Evolutionary conservation across 2,113 vertebrate genomes (phyloP).

Genomic region (Mesitornis unicolor): DNA sequence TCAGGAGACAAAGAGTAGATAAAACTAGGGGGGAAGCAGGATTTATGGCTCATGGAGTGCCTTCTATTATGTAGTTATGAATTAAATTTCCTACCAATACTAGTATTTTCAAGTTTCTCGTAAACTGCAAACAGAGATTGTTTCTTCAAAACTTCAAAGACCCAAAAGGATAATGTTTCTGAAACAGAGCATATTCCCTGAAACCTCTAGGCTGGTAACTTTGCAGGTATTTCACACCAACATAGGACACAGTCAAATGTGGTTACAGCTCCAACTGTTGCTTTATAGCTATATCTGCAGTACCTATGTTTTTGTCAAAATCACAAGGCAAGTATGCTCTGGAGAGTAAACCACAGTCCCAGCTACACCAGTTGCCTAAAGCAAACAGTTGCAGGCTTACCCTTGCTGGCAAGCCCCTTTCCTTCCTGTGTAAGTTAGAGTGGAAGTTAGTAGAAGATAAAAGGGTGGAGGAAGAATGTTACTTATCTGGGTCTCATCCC

Average conservation of each 20-base stretch:
- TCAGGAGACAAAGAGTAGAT: neutral
- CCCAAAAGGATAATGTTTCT: neutral
- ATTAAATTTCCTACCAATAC: neutral
- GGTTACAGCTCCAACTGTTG: neutral
- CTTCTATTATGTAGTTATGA: neutral
- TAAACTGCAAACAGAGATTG: neutral
- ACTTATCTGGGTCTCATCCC: neutral
- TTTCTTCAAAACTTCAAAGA: neutral
- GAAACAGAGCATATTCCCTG: neutral
- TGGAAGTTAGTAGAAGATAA: neutral
- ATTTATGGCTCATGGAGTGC: neutral
- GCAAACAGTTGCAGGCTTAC: neutral
- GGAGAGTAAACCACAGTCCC: neutral
- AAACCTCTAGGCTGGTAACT: neutral
- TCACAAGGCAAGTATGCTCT: neutral
- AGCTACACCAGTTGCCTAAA: neutral
- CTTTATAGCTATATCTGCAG: neutral
- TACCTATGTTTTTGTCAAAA: neutral
- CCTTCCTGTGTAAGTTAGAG: neutral
- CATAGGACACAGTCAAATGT: neutral
- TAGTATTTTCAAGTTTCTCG: neutral
- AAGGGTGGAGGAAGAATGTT: neutral
- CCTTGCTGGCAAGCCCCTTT: neutral
- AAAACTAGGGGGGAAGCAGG: neutral
- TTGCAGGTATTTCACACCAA: neutral